Conservation (phyloP, 92 coral and sea anemone genomes). For the Bergia sp. region DNA sequence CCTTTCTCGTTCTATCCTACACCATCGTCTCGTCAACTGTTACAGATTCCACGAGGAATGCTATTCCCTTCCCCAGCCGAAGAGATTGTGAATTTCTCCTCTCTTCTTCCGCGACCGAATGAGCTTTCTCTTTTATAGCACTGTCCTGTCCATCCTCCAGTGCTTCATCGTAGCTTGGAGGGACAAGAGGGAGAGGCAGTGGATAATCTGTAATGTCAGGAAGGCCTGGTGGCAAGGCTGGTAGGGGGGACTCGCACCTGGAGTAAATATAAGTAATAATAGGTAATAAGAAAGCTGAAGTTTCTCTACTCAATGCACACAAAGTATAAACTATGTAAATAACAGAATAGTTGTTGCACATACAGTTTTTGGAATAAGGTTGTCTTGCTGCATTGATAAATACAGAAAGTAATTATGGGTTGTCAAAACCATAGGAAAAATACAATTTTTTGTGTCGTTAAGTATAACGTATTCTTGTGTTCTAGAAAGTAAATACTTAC, state of each 20-base stretch:
- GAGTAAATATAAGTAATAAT: no score
- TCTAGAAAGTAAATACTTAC: no score
- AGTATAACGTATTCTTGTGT: no score
- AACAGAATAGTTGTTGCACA: no score
- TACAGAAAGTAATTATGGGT: no score
- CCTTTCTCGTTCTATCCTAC: not conserved
- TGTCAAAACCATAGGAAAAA: no score
- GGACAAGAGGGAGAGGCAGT: slow-evolving; percentile 11
- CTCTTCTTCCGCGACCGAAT: not conserved
- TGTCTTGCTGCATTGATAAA: no score
- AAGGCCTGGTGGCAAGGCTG: slow-evolving; percentile 19
- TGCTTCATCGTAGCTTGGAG: slow-evolving; percentile 17
- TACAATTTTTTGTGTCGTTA: no score
- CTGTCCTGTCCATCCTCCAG: not conserved
- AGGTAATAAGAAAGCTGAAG: not conserved
- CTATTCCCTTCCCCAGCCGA: not conserved
- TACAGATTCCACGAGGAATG: not conserved
- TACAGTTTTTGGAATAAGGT: no score
- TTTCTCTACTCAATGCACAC: not conserved
- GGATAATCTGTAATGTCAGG: not conserved
- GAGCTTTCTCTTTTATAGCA: not conserved
- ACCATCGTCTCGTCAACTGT: not conserved
- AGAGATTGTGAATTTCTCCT: not conserved
- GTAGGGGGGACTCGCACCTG: slow-evolving; percentile 32
- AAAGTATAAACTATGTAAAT: not conserved